A percentile compares a stretch with the other conserved stretches of the same genome.
Evolutionary conservation across 2,113 vertebrate genomes (phyloP).

Genomic region (Girardinichthys multiradiatus): DNA sequence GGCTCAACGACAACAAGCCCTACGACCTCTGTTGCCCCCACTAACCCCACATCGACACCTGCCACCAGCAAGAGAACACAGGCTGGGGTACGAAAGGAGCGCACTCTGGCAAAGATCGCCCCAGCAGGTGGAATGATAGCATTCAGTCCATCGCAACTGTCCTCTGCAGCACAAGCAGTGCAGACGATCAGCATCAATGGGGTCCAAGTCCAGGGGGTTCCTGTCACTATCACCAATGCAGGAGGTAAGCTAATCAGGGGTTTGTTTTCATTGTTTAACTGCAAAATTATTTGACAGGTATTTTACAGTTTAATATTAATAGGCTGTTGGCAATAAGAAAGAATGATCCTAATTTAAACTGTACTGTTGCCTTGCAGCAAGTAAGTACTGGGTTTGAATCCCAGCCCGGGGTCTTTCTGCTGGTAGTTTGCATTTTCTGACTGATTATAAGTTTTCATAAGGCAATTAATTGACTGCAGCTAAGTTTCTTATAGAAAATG

Average conservation of each 20-base stretch:
- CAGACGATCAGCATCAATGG: conserved; percentile 99
- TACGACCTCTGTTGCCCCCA: conserved; percentile 62
- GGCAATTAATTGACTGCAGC: no score
- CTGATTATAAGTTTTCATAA: no score
- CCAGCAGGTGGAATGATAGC: conserved; percentile 91
- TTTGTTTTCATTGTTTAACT: no score
- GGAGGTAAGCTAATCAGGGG: conserved; percentile 79
- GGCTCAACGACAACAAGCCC: conserved; percentile 71
- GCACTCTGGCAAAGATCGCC: conserved; percentile 92
- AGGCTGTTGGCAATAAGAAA: no score
- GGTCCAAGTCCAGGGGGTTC: conserved; percentile 93
- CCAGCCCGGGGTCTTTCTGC: no score
- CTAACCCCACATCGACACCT: conserved; percentile 56
- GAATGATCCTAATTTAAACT: no score
- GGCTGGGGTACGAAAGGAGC: conserved; percentile 83
- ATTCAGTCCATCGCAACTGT: conserved; percentile 87
- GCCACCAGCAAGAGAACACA: conserved; percentile 74
- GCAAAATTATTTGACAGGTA: no score
- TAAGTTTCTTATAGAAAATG: no score
- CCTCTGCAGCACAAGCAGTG: conserved; percentile 87
- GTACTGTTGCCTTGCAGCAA: no score
- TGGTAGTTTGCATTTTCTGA: no score
- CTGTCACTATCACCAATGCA: conserved; percentile 94
- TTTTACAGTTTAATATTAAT: no score
- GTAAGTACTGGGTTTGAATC: no score